Evolutionary conservation across 2,888 invertebrate genomes (phyloP).

Genomic region (Ditylenchus weischeri): DNA sequence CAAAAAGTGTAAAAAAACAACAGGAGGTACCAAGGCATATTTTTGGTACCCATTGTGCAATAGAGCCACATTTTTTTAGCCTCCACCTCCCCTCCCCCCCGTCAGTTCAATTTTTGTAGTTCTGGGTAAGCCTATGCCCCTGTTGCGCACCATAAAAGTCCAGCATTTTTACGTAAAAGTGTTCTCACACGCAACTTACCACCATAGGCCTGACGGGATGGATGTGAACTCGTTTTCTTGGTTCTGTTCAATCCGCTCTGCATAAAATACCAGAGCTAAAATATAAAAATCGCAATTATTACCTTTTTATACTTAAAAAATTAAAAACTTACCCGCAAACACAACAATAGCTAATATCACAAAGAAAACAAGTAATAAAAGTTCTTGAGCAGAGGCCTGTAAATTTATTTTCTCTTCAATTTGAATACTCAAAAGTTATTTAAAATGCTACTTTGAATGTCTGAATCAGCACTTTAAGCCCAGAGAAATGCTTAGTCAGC

Average conservation of each 20-base stretch:
- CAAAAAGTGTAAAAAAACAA: no score
- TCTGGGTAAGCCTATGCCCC: no score
- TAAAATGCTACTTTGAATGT: slow-evolving; percentile 58
- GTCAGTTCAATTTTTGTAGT: no score
- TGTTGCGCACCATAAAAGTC: no score
- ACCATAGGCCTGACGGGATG: slow-evolving; percentile 53
- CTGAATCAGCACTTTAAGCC: slow-evolving; percentile 91
- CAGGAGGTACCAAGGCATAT: no score
- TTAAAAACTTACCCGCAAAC: slow-evolving; percentile 81
- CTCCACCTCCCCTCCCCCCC: no score
- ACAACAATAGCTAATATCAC: slow-evolving; percentile 84
- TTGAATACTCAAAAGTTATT: slow-evolving; percentile 59
- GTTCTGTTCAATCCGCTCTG: slow-evolving; percentile 69
- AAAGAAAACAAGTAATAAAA: slow-evolving; percentile 85
- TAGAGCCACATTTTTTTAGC: no score
- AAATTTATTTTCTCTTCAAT: slow-evolving; percentile 61
- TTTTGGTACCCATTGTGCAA: no score
- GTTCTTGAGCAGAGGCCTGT: slow-evolving; percentile 69
- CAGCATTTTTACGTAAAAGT: background rate
- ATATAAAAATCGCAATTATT: slow-evolving; percentile 9
- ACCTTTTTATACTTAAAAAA: slow-evolving; percentile 48
- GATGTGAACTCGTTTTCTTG: slow-evolving; percentile 52
- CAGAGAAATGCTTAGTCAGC: slow-evolving; percentile 61
- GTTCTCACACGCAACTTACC: slow-evolving; percentile 26
- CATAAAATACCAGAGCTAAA: slow-evolving; percentile 69